A percentile compares a stretch with the other conserved stretches of the same genome.
Conservation (phyloP, 2,888 invertebrate species). For the Cylindroiulus punctatus region DNA sequence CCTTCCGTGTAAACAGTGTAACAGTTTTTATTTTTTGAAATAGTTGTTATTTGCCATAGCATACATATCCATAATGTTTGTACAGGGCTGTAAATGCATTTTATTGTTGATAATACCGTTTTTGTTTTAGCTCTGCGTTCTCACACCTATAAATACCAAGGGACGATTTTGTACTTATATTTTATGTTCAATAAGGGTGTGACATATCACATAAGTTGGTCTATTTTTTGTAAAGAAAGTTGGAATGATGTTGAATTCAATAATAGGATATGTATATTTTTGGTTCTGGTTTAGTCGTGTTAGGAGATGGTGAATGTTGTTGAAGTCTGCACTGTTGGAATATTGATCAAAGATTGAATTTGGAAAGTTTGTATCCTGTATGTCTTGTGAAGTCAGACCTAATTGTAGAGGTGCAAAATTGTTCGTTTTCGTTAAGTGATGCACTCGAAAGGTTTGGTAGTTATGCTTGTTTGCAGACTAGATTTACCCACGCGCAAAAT, state of each 20-base stretch:
- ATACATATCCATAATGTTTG: constrained; percentile 26
- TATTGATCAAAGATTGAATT: not conserved
- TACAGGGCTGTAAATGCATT: constrained; percentile 26
- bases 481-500: no score
- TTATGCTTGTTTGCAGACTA: not conserved
- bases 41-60: not conserved
- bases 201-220: not conserved
- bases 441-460: not conserved
- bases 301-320: not conserved
- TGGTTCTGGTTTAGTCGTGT: not conserved
- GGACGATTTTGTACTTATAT: constrained; percentile 10
- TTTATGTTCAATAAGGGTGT: not conserved
- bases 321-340: not conserved
- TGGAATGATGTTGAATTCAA: not conserved
- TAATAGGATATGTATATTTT: constrained; percentile 19
- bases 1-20: not conserved
- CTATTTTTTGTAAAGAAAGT: constrained; percentile 31
- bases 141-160: constrained; percentile 10
- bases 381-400: not conserved
- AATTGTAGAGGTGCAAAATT: not conserved
- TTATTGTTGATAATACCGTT: not conserved
- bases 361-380: not conserved
- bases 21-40: not conserved
- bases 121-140: not conserved
- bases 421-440: not conserved